Evolutionary conservation across 92 coral and sea anemone species (phyloP).

Genomic region (Porites cylindrica): DNA sequence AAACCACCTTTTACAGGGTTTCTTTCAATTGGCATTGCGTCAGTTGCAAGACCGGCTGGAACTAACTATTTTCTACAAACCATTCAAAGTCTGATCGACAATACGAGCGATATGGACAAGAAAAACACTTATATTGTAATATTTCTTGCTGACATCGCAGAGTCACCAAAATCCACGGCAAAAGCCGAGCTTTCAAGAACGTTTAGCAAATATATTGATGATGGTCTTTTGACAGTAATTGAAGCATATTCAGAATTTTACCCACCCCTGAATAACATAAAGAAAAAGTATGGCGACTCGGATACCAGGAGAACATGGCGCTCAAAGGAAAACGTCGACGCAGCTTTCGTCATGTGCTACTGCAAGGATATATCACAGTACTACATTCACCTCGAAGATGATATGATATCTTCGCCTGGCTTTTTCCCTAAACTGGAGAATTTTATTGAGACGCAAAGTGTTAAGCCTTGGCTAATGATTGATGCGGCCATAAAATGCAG

Average conservation of each 20-base stretch:
- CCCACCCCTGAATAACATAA: conserved; percentile 50
- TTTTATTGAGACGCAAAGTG: conserved; percentile 42
- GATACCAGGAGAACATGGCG: conserved; percentile 72
- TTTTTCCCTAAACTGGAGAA: conserved; percentile 70
- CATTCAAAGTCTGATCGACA: conserved; percentile 41
- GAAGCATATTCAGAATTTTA: conserved; percentile 69
- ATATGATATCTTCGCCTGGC: conserved; percentile 68
- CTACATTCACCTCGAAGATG: conserved; percentile 84
- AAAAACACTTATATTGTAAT: conserved; percentile 23
- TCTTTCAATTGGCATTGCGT: conserved; percentile 54
- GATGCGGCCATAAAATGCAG: conserved; percentile 64
- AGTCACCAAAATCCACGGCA: conserved; percentile 12
- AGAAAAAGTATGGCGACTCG: conserved; percentile 64
- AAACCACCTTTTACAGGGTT: conserved; percentile 26
- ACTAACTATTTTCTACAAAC: conserved; percentile 44
- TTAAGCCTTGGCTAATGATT: conserved; percentile 52
- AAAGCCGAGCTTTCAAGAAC: not conserved
- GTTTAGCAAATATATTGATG: conserved; percentile 23
- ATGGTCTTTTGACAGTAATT: conserved; percentile 55
- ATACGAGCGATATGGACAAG: conserved; percentile 33
- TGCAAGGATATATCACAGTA: conserved; percentile 58
- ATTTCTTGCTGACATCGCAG: conserved; percentile 49
- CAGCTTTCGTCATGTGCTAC: conserved; percentile 77
- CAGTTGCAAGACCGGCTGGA: conserved; percentile 35
- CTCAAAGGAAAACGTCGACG: conserved; percentile 78